These are phyloP conservation scores for Archilochus colubris DNA, from an alignment of 2,113 vertebrate species.

Conservation along the genomic window DNA sequence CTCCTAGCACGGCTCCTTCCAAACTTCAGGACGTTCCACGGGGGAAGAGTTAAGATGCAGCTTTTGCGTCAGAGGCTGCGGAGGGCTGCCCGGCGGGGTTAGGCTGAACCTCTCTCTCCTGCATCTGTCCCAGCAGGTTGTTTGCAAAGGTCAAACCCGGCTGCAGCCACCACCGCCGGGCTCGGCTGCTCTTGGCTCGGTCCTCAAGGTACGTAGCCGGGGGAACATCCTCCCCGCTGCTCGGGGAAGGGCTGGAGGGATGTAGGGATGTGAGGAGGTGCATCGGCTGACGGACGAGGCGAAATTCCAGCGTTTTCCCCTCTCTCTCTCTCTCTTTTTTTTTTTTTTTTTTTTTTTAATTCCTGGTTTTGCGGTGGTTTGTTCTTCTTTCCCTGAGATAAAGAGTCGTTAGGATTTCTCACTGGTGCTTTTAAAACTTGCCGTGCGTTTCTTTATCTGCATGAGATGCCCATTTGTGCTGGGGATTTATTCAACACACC, in stretches of 20 bases:
- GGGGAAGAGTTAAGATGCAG: constrained; percentile 73
- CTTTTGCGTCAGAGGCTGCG: constrained; percentile 73
- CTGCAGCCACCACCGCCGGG: constrained; percentile 17
- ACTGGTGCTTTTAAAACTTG: neutral
- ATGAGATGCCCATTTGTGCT: neutral
- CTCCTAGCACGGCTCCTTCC: constrained; percentile 56
- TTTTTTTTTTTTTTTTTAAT: neutral
- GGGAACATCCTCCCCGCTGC: constrained; percentile 2
- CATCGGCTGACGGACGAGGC: neutral
- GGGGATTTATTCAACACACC: neutral
- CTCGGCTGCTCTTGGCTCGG: constrained; percentile 47
- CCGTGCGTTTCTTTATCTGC: neutral
- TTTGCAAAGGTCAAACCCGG: constrained; percentile 70
- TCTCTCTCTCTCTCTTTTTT: too few species aligned
- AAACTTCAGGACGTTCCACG: constrained; percentile 58
- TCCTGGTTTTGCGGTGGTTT: neutral
- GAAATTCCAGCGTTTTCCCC: neutral
- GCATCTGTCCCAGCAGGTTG: constrained; percentile 68
- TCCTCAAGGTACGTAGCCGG: constrained; percentile 73
- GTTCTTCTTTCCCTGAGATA: neutral
- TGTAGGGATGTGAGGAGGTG: neutral
- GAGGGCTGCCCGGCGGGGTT: constrained; percentile 56
- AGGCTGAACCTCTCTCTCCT: constrained; percentile 59
- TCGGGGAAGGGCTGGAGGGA: neutral
- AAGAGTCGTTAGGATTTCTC: neutral